Evolutionary conservation across 2,113 vertebrate genomes (phyloP).

Genomic region (Neodon shergylaensis): DNA sequence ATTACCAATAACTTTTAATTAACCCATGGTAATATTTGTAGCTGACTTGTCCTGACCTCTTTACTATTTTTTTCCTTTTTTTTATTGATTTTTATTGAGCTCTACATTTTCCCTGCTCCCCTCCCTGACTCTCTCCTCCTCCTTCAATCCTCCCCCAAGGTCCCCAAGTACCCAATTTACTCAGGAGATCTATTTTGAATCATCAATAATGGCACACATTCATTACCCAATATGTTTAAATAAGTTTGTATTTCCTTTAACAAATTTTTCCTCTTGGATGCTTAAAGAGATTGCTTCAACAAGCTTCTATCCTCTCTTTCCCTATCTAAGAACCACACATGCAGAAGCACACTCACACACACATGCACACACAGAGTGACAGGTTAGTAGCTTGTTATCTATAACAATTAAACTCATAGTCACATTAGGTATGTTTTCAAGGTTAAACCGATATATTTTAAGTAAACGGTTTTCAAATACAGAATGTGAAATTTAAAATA

Average conservation of each 20-base stretch:
- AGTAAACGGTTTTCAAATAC: too few species aligned
- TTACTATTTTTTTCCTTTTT: not conserved
- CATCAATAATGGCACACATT: slow-evolving; percentile 55
- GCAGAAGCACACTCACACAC: not conserved
- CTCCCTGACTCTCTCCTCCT: too few species aligned
- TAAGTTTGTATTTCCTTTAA: slow-evolving; percentile 4
- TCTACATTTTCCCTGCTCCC: too few species aligned
- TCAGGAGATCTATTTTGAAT: not conserved
- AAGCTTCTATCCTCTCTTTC: not conserved
- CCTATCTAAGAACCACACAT: accelerated
- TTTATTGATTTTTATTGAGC: too few species aligned
- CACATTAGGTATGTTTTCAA: too few species aligned
- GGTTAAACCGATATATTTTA: too few species aligned
- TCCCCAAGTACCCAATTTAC: too few species aligned
- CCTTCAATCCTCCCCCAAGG: too few species aligned
- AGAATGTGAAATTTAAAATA: too few species aligned
- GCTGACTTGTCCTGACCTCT: slow-evolving; percentile 41
- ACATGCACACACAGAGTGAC: not conserved
- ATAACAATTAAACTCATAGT: too few species aligned
- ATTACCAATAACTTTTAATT: slow-evolving; percentile 71
- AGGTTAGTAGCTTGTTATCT: too few species aligned
- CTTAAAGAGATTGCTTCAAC: slow-evolving; percentile 14
- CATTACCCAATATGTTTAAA: slow-evolving; percentile 37
- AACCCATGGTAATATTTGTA: slow-evolving; percentile 60
- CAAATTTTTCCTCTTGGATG: not conserved